A percentile compares a stretch with the other conserved stretches of the same genome.
phyloP scores from a whole-genome alignment of 2,888 invertebrate genomes.

The Dorcus hopei region DNA sequence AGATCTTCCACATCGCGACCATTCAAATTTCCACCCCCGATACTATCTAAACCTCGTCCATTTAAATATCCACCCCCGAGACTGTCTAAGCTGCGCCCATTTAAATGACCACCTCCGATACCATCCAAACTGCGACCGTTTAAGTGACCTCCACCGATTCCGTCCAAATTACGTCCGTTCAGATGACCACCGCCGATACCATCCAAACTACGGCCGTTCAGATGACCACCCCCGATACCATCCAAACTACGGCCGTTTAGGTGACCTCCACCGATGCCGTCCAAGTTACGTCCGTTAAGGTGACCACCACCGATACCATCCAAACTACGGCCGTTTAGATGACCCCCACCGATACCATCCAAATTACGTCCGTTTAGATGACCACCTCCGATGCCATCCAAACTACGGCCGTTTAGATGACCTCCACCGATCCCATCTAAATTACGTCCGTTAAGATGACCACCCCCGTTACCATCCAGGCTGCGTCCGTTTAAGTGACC shows the following conservation, averaged over 20 bases:
- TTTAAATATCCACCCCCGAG: slow-evolving; percentile 21
- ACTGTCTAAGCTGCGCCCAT: slow-evolving; percentile 12
- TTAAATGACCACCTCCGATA: slow-evolving; percentile 22
- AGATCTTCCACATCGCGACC: slow-evolving; percentile 14
- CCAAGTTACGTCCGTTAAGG: slow-evolving; percentile 16
- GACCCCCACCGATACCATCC: slow-evolving; percentile 14
- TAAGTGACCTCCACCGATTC: slow-evolving; percentile 18
- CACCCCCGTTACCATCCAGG: slow-evolving; percentile 18
- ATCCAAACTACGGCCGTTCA: slow-evolving; percentile 21
- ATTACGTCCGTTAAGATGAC: slow-evolving; percentile 6
- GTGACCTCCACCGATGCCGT: slow-evolving; percentile 27
- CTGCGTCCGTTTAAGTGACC: slow-evolving; percentile 12
- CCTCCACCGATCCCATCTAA: slow-evolving; percentile 16
- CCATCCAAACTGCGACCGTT: slow-evolving; percentile 20
- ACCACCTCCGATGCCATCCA: slow-evolving; percentile 21
- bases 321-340: slow-evolving; percentile 11
- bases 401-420: slow-evolving; percentile 14
- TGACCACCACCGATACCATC: slow-evolving; percentile 20
- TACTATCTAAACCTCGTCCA: slow-evolving; percentile 17
- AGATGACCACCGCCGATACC: slow-evolving; percentile 26
- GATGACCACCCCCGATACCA: slow-evolving; percentile 9
- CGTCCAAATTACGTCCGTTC: slow-evolving; percentile 18
- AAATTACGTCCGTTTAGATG: slow-evolving; percentile 17
- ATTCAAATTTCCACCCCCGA: slow-evolving; percentile 22
- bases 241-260: slow-evolving; percentile 20